Percentiles rank a stretch among this genome's conserved stretches.
Evolutionary conservation across 2,888 invertebrate species (phyloP).

Genomic region (Coelinius sp.): DNA sequence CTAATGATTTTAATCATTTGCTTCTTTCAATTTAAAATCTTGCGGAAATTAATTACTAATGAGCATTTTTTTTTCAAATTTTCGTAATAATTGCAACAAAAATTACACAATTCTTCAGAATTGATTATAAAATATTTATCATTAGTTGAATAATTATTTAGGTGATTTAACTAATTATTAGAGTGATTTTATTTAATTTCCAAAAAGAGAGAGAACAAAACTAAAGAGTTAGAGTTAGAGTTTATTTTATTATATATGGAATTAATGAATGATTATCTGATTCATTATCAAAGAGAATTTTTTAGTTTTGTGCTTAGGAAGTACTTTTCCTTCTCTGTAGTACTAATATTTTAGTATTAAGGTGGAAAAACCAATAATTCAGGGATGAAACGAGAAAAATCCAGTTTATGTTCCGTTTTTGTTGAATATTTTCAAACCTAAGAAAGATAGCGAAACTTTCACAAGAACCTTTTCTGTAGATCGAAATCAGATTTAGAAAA

Average conservation of each 20-base stretch:
- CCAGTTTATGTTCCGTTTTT: not conserved
- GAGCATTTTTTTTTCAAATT: constrained; percentile 7
- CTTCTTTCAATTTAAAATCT: not conserved
- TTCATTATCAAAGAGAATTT: not conserved
- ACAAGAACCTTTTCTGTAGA: no score
- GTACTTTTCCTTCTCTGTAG: not conserved
- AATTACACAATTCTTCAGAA: no score
- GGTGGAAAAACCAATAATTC: not conserved
- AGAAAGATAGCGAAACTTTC: no score
- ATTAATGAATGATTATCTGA: not conserved
- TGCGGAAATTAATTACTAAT: not conserved
- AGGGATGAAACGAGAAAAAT: not conserved
- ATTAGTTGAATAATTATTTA: no score
- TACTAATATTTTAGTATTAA: not conserved
- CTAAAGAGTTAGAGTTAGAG: no score
- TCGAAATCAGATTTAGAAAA: no score
- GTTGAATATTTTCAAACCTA: no score
- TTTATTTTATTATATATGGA: not conserved
- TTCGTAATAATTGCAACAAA: no score
- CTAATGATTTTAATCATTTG: not conserved
- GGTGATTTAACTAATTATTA: no score
- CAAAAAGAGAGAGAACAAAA: no score
- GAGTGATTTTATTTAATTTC: no score
- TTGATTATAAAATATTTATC: no score
- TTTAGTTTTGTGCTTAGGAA: not conserved